Evolutionary conservation across 2,888 invertebrate genomes (phyloP).

Genomic region (Sphaerophoria rueppellii): DNA sequence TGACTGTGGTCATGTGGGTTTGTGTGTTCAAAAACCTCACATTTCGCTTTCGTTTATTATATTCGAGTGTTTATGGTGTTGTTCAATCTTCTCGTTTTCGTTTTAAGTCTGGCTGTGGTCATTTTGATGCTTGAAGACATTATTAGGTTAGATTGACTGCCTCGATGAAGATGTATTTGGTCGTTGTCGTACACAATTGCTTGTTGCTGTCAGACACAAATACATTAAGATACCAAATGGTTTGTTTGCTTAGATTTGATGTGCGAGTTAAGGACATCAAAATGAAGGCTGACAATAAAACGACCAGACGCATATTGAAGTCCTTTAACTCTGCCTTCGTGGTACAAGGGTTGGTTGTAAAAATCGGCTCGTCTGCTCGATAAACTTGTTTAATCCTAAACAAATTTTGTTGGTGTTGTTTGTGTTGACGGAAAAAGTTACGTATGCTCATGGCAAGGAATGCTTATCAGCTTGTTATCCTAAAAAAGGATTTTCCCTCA

Average conservation of each 20-base stretch:
- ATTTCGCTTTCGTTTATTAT: conserved; percentile 24
- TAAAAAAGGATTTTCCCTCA: conserved; percentile 5
- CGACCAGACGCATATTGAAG: not conserved
- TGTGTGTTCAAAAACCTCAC: not conserved
- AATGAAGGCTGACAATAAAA: not conserved
- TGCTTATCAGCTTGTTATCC: conserved; percentile 53
- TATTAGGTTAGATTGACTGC: conserved; percentile 17
- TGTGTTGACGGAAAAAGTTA: not conserved
- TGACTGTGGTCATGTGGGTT: not conserved
- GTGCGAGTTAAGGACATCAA: not conserved
- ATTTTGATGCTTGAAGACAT: conserved; percentile 8
- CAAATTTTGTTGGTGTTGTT: not conserved
- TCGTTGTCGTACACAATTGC: not conserved
- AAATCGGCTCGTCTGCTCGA: not conserved
- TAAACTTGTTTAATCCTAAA: not conserved
- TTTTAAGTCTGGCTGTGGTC: conserved; percentile 17
- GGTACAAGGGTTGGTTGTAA: not conserved
- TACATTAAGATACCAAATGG: not conserved
- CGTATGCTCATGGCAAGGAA: conserved; percentile 8
- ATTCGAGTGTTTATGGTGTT: conserved; percentile 20
- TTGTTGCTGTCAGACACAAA: conserved; percentile 20
- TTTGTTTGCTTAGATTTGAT: not conserved
- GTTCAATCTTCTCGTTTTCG: conserved; percentile 5
- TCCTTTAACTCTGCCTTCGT: not conserved
- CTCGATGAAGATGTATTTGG: not conserved